Conservation (phyloP, 2,888 invertebrate species). For the Dysmachus trigonus region DNA sequence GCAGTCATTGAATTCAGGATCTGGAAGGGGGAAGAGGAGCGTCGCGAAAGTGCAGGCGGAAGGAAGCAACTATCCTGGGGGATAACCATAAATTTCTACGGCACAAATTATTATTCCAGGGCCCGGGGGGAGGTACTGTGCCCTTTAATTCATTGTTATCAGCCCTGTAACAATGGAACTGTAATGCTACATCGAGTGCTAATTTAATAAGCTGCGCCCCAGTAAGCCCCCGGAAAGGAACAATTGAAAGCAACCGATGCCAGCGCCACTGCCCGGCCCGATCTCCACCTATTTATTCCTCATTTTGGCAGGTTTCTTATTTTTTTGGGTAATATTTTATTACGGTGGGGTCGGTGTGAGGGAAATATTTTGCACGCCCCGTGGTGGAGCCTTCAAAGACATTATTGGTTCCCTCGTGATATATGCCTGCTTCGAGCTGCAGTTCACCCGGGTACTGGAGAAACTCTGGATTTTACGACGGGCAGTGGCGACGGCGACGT, state of each 20-base stretch:
- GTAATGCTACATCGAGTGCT: conserved; percentile 15
- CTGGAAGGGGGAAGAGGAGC: neutral
- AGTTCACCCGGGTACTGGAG: neutral
- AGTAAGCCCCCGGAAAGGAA: neutral
- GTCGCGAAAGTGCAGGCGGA: conserved; percentile 3
- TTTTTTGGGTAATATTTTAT: conserved; percentile 25
- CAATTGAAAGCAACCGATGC: neutral
- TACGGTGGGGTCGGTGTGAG: neutral
- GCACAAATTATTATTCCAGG: conserved; percentile 14
- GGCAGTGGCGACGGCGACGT: neutral
- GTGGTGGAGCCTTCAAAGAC: conserved; percentile 5
- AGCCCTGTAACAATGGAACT: conserved; percentile 1
- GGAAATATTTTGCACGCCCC: neutral
- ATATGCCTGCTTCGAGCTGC: neutral
- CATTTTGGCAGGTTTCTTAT: neutral
- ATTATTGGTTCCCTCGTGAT: conserved; percentile 10
- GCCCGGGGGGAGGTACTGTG: neutral
- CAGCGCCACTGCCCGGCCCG: neutral
- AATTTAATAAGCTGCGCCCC: conserved; percentile 18
- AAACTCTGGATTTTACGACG: neutral
- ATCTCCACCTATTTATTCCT: conserved; percentile 15
- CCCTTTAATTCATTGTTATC: conserved; percentile 36
- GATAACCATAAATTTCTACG: conserved; percentile 33
- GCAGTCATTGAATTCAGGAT: neutral
- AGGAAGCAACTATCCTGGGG: conserved; percentile 27